These are phyloP conservation scores for Synodontis membranacea DNA, from an alignment of 2,113 vertebrate genomes.

Conservation along the genomic window DNA sequence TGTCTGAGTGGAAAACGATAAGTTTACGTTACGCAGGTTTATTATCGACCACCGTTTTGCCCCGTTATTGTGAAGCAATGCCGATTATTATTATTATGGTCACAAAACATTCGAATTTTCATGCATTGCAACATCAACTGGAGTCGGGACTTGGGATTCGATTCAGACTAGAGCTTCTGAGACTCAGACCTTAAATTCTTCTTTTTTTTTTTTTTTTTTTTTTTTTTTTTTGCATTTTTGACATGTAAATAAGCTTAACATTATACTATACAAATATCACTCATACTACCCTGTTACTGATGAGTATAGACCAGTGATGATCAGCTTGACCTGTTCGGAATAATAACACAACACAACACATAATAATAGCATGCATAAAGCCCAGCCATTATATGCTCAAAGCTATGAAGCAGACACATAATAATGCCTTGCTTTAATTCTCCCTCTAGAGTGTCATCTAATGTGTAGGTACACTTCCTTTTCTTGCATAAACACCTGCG, in stretches of 20 bases:
- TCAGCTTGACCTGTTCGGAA: slow-evolving; percentile 1
- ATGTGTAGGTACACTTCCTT: slow-evolving; percentile 17
- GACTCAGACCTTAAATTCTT: background rate
- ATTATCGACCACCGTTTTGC: background rate
- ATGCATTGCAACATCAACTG: background rate
- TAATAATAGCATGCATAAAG: background rate
- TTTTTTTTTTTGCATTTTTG: background rate
- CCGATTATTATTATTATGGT: too few species aligned
- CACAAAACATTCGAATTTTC: background rate
- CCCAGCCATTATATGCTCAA: background rate
- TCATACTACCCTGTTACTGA: background rate
- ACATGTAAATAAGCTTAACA: background rate
- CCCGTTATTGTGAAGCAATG: background rate
- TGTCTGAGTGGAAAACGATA: background rate
- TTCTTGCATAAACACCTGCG: slow-evolving; percentile 19
- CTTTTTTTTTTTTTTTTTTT: background rate
- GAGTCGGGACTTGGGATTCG: background rate
- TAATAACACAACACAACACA: slow-evolving; percentile 11
- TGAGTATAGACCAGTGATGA: background rate
- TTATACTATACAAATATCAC: background rate
- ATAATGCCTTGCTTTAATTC: background rate
- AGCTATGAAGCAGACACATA: slow-evolving; percentile 21
- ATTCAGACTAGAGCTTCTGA: background rate
- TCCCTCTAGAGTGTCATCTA: background rate
- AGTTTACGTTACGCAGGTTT: background rate